Base-by-base conservation (phyloP, 2,113 vertebrate genomes). In the Odocoileus hemionus region DNA sequence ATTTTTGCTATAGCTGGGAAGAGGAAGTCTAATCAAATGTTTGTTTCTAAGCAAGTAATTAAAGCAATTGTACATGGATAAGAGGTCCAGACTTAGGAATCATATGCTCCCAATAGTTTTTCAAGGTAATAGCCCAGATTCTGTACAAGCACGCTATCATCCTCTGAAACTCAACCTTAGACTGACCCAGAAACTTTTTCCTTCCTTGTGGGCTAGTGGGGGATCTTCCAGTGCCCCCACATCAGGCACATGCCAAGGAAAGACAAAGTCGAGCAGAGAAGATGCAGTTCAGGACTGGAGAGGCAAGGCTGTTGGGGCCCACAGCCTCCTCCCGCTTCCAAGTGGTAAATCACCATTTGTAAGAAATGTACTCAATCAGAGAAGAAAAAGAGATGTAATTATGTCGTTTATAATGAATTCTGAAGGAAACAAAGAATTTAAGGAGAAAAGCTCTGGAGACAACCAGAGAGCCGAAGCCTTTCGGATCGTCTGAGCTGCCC, bases 341-440 rank as follows among this genome's bases (percentile, higher is more conserved):
- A 98, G 97, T 95, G 92, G 98, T 94, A 98, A 98, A 98, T 98
- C 98, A 98, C 97, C 97, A 82, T 98, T 97, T 98, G 96, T 95
- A 98, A 99, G 98, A 98, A 98, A 98, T 97, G 95, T 43, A 97
- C 98, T 99, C 98, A 97, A 98, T 99, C 98, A 98, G 97, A 96
- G 93, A 96, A 98, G 98, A 98, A 98, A 99, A 98, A 98, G 98
- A 98, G 98, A 97, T 98, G 92, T 98, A 98, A 98, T 98, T 98
- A 98, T 98, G 98, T 98, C 94, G 21, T 98, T 98, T 98, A 97
- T 99, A 98, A 98, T 98, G 98, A 98, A 98, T 98, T 98, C 98
- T 96, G 94, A 95, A 98, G 97, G 98, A 98, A 98, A 98, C 99
- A 99, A 99, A 99, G 98, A 98, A 97, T 98, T 98, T 97, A 96